These are phyloP conservation scores for Amblyjoppa fuscipennis DNA, from an alignment of 2,888 invertebrate genomes.

Conservation along the genomic window DNA sequence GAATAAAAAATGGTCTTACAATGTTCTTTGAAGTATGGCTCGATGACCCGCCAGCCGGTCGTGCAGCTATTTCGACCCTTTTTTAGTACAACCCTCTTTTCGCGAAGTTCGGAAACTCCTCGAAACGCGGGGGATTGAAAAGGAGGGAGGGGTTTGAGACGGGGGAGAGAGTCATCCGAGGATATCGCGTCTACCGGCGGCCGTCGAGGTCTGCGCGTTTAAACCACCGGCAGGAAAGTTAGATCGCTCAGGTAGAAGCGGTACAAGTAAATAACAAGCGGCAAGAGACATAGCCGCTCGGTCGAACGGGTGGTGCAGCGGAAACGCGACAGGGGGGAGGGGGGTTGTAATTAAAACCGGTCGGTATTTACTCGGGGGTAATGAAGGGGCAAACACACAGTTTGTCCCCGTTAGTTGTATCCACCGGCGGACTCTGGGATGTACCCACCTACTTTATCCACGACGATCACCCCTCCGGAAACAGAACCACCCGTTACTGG, in stretches of 20 bases:
- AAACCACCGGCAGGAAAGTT: constrained; percentile 80
- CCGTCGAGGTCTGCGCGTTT: constrained; percentile 58
- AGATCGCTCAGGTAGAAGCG: constrained; percentile 73
- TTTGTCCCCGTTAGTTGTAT: constrained; percentile 83
- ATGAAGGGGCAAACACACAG: constrained; percentile 84
- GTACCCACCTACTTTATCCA: constrained; percentile 70
- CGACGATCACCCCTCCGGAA: constrained; percentile 38
- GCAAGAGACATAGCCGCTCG: constrained; percentile 79
- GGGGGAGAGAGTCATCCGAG: neutral
- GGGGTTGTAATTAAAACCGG: constrained; percentile 83
- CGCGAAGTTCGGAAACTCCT: neutral
- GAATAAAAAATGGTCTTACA: neutral
- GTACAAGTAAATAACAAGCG: constrained; percentile 82
- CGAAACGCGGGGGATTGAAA: neutral
- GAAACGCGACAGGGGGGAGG: constrained; percentile 64
- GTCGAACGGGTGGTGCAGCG: constrained; percentile 6
- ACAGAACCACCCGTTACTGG: constrained; percentile 7
- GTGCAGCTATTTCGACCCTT: neutral
- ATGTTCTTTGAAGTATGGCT: neutral
- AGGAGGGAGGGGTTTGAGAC: too few species aligned
- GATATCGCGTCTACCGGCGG: constrained; percentile 25
- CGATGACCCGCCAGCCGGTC: neutral
- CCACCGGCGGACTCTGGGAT: constrained; percentile 72
- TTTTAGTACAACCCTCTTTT: neutral
- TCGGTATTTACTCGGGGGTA: constrained; percentile 83